Evolutionary conservation across 2,888 invertebrate species (phyloP).

Genomic region (Ormyrus pomaceus): DNA sequence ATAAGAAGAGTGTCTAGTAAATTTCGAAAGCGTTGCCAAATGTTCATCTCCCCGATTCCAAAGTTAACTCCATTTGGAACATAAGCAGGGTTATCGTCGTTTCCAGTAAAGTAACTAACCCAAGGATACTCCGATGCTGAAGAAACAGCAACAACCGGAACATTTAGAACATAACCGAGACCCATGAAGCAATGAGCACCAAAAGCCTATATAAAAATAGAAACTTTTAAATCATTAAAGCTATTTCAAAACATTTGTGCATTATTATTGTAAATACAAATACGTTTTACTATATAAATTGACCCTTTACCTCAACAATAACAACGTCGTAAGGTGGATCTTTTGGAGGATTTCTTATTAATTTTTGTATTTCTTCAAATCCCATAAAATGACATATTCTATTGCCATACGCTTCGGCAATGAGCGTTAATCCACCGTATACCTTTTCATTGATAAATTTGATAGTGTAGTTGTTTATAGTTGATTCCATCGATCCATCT

Average conservation of each 20-base stretch:
- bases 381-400: slow-evolving; percentile 61
- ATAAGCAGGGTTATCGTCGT: slow-evolving; percentile 60
- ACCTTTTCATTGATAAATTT: slow-evolving; percentile 57
- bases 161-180: slow-evolving; percentile 62
- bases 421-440: slow-evolving; percentile 48
- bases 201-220: slow-evolving; percentile 58
- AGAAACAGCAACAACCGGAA: slow-evolving; percentile 58
- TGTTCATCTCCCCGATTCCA: slow-evolving; percentile 45
- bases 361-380: slow-evolving; percentile 58
- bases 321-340: slow-evolving; percentile 62
- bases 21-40: slow-evolving; percentile 63
- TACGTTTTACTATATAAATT: background rate
- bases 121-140: slow-evolving; percentile 58
- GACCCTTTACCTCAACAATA: slow-evolving; percentile 29
- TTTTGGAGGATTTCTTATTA: slow-evolving; percentile 62
- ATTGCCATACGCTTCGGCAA: slow-evolving; percentile 57
- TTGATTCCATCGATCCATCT: slow-evolving; percentile 48
- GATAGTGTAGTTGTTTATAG: slow-evolving; percentile 61
- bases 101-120: slow-evolving; percentile 60
- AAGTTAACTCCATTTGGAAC: slow-evolving; percentile 22
- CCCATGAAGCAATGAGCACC: slow-evolving; percentile 63
- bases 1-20: slow-evolving; percentile 9
- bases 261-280: background rate
- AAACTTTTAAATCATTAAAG: background rate
- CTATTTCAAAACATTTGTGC: background rate